phyloP scores from a whole-genome alignment of 2,113 vertebrate species.

The Callospermophilus lateralis region DNA sequence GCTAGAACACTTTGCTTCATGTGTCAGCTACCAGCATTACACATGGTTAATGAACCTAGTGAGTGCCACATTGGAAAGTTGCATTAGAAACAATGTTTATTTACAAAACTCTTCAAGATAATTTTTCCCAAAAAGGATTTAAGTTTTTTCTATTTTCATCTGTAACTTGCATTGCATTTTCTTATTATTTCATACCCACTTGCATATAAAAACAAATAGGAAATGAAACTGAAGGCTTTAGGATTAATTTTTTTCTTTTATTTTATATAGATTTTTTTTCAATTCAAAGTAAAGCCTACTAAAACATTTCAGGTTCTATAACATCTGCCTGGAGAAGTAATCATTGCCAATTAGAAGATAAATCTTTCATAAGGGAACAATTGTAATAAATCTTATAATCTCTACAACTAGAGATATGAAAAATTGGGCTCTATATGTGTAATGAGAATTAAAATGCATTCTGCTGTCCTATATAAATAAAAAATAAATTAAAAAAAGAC shows the following conservation, averaged over 20 bases:
- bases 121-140: background rate
- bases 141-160: conserved; percentile 12
- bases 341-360: conserved; percentile 58
- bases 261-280: conserved; percentile 11
- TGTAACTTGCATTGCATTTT: conserved; percentile 38
- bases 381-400: background rate
- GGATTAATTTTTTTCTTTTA: background rate
- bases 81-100: conserved; percentile 2
- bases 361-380: conserved; percentile 48
- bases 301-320: conserved; percentile 60
- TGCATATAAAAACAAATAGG: conserved; percentile 21
- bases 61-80: background rate
- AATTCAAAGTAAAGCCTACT: conserved; percentile 43
- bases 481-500: too few species aligned
- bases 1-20: background rate
- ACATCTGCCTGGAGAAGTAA: conserved; percentile 46
- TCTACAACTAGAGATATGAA: too few species aligned
- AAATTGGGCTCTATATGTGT: too few species aligned
- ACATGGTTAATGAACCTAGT: background rate
- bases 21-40: background rate
- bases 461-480: too few species aligned
- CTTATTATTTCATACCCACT: background rate
- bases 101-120: background rate
- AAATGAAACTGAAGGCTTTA: background rate
- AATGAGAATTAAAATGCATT: too few species aligned